Conservation (phyloP, 1,140 invertebrate genomes). For the Pogonognathellus flavescens region DNA sequence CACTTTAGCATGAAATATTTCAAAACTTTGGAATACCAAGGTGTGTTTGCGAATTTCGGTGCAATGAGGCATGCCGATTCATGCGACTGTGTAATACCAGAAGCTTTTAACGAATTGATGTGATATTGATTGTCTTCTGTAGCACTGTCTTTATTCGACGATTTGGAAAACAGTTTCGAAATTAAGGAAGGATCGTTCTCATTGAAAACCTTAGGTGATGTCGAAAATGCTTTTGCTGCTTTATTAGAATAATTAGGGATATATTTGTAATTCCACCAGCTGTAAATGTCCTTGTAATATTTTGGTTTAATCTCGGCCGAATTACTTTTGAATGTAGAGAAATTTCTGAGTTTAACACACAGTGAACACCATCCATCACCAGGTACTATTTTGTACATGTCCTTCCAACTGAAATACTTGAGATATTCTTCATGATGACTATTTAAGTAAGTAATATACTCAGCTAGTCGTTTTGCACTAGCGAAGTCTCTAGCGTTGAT, state of each 20-base stretch:
- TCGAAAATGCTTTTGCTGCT: neutral
- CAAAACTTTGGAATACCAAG: neutral
- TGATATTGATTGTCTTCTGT: neutral
- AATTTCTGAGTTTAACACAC: conserved; percentile 41
- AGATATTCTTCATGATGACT: conserved; percentile 68
- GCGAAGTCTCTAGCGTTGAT: conserved; percentile 69
- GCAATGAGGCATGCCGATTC: conserved; percentile 7
- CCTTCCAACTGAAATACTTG: conserved; percentile 69
- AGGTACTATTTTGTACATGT: conserved; percentile 42
- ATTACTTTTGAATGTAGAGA: neutral
- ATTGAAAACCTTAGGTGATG: neutral
- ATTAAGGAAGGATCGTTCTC: conserved; percentile 15
- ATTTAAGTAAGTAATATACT: conserved; percentile 68
- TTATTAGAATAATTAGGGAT: neutral
- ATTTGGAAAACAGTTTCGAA: neutral
- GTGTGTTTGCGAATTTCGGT: neutral
- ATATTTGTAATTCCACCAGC: conserved; percentile 7
- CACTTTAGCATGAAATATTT: conserved; percentile 14
- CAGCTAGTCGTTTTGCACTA: conserved; percentile 68
- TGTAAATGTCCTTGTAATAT: conserved; percentile 17
- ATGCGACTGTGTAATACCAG: neutral
- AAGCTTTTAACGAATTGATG: neutral
- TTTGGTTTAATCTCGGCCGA: neutral
- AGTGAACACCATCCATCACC: conserved; percentile 28
- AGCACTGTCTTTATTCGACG: too few species aligned